Evolutionary conservation across 1,140 invertebrate genomes (phyloP), one percentile per base, ranked within the genome.

Genomic region (Drosophila arizonae): DNA sequence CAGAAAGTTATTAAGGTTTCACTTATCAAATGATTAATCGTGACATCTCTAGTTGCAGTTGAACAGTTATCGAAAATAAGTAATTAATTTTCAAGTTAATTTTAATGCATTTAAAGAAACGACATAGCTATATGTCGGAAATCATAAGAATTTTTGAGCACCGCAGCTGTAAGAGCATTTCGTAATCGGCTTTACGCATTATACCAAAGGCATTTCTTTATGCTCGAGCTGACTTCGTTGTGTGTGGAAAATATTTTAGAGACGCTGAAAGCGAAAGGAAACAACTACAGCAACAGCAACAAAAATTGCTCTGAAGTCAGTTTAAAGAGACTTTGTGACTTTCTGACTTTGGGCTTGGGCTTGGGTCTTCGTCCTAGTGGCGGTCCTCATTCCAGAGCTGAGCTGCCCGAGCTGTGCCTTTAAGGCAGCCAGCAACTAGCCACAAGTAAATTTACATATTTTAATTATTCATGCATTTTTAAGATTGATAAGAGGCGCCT

Each of bases 401-500:
- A 2, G 36, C 3, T 39, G 10, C 1, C 33, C 43, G 24, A 39
- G 62, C 33, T 52, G 26, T 60, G 70, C 63, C 65, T 73, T 73
- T 51, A 73, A 73, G 71, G 43, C 9, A 50, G 39, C 57, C 51
- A 62, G 46, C 65, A 63, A 80, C 66, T 80, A 60, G 71, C 75
- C 82, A 82, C 76, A 87, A 75, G 68, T 75, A 88, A 82, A 88
- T 87, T 87, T 87, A 52, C 82, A 87, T 87, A 87, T 87, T 88
- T 87, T 87, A 87, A 87, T 87, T 87, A 87, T 87, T 87, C 82
- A 87, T 87, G 84, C 79, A 88, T 87, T 87, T 87, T 87, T 88
- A 87, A 87, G 82, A 87, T 87, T 88, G 84, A 87, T 87, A 87
- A 87, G 79, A 82, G 61, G 39, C 58, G 67, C 55, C 52, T 55